phyloP scores from a whole-genome alignment of 2,888 invertebrate species.

The Steinernema scapterisci region DNA sequence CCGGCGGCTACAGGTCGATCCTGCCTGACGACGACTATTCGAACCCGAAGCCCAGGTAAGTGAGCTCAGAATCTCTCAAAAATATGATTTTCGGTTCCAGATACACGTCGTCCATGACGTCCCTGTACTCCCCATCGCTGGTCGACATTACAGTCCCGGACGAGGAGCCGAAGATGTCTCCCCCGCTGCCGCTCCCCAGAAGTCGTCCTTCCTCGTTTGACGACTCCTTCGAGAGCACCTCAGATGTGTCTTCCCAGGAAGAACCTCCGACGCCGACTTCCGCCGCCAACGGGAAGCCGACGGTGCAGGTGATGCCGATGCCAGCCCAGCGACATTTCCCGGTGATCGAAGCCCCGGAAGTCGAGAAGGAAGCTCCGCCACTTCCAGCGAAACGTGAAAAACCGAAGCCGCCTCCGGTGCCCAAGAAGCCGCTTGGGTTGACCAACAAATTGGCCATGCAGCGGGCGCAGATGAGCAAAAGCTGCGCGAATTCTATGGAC shows the following conservation, averaged over 20 bases:
- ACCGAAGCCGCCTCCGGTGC: slow-evolving; percentile 22
- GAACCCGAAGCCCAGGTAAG: slow-evolving; percentile 1
- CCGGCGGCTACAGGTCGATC: slow-evolving; percentile 9
- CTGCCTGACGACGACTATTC: background rate
- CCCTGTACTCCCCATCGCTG: slow-evolving; percentile 14
- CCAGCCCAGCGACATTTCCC: slow-evolving; percentile 9
- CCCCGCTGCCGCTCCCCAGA: slow-evolving; percentile 21
- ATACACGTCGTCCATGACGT: slow-evolving; percentile 10
- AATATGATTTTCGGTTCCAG: background rate
- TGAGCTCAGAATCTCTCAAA: background rate
- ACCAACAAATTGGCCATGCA: slow-evolving; percentile 18
- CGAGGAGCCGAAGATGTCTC: background rate
- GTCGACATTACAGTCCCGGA: slow-evolving; percentile 8
- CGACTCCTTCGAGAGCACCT: slow-evolving; percentile 27
- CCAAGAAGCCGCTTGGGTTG: slow-evolving; percentile 22
- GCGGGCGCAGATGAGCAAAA: slow-evolving; percentile 21
- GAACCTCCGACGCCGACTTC: slow-evolving; percentile 5
- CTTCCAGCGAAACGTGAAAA: background rate
- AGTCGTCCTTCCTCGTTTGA: slow-evolving; percentile 26
- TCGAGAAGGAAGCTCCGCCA: background rate
- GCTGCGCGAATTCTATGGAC: slow-evolving; percentile 20
- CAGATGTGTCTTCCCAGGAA: background rate
- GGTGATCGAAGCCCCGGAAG: slow-evolving; percentile 5
- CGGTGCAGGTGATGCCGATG: slow-evolving; percentile 24
- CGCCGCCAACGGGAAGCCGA: slow-evolving; percentile 3